phyloP scores from a whole-genome alignment of 1,140 invertebrate genomes.

The Acyrthosiphon pisum region DNA sequence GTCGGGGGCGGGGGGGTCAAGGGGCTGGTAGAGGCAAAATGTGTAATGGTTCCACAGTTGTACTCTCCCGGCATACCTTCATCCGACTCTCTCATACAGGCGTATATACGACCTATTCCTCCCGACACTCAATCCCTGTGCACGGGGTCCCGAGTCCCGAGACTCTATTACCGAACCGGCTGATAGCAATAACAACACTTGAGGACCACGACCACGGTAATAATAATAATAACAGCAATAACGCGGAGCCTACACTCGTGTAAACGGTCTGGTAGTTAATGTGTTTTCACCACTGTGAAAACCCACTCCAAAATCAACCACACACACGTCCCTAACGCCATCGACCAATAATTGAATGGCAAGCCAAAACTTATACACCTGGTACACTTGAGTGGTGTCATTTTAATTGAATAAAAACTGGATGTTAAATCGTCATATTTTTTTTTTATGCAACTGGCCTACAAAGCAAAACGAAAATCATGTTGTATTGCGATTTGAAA shows the following conservation, averaged over 20 bases:
- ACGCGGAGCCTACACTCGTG: background rate
- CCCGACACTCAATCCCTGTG: background rate
- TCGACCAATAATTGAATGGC: background rate
- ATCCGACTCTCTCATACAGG: background rate
- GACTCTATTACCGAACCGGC: slow-evolving; percentile 32
- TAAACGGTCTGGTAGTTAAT: slow-evolving; percentile 22
- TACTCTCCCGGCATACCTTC: background rate
- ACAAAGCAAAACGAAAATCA: background rate
- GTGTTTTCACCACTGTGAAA: background rate
- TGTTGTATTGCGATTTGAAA: background rate
- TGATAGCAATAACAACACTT: slow-evolving; percentile 15
- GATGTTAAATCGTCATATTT: background rate
- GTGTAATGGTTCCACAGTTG: slow-evolving; percentile 31
- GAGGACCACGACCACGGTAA: slow-evolving; percentile 30
- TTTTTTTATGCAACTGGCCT: background rate
- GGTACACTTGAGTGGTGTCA: background rate
- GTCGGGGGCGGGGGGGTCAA: background rate
- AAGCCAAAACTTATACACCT: background rate
- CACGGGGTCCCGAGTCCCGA: background rate
- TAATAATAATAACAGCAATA: slow-evolving; percentile 32
- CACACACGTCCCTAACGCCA: background rate
- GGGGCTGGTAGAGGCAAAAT: background rate
- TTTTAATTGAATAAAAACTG: background rate
- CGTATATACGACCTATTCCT: background rate
- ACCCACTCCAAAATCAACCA: background rate